Evolutionary conservation across 2,113 vertebrate genomes (phyloP).

Genomic region (Etia nguti): DNA sequence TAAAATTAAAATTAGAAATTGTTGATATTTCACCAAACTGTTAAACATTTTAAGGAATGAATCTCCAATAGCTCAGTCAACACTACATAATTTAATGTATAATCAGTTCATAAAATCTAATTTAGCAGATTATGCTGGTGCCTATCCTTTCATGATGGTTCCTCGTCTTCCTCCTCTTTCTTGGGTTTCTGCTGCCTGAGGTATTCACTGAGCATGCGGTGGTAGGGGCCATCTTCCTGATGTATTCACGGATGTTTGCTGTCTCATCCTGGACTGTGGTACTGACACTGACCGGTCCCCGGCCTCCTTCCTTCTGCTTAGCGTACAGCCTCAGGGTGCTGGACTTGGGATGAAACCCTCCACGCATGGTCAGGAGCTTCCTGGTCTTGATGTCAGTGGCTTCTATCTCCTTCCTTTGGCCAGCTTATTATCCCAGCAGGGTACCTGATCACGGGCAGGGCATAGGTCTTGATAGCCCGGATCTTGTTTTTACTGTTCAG

Average conservation of each 20-base stretch:
- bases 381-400: no score
- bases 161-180: not conserved
- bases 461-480: no score
- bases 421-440: no score
- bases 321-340: no score
- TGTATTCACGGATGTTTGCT: not conserved
- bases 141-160: not conserved
- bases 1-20: not conserved
- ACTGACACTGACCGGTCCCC: not conserved
- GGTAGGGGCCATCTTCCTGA: not conserved
- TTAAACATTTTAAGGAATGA: not conserved
- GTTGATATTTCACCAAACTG: not conserved
- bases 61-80: not conserved
- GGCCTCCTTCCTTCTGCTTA: not conserved
- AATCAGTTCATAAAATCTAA: not conserved
- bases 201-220: not conserved
- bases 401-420: no score
- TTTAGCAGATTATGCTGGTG: not conserved
- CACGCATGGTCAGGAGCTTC: no score
- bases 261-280: not conserved
- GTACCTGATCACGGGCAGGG: no score
- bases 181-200: not conserved
- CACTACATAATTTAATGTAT: not conserved
- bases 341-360: no score
- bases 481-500: no score